phyloP scores from a whole-genome alignment of 2,888 invertebrate species.

The Sphaerophoria rueppellii region DNA sequence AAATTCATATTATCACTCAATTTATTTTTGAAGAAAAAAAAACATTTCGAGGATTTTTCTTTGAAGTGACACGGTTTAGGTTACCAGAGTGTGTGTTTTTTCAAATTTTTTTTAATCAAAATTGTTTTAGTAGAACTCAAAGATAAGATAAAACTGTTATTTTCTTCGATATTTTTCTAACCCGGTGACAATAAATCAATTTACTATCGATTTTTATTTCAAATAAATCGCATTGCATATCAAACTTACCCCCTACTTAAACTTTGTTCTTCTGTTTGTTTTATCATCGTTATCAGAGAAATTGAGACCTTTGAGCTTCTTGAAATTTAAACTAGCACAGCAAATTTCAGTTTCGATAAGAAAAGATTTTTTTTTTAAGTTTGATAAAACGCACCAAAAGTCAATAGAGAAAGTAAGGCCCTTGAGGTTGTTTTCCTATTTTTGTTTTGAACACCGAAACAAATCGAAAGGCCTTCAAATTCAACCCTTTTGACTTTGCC shows the following conservation, averaged over 20 bases:
- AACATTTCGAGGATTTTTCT: not conserved
- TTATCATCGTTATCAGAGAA: not conserved
- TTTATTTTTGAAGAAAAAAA: not conserved
- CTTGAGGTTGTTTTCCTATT: not conserved
- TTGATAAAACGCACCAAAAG: not conserved
- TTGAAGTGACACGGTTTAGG: not conserved
- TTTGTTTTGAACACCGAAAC: no score
- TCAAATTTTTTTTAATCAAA: no score
- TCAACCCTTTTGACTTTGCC: no score
- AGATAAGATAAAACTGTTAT: not conserved
- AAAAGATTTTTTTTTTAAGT: not conserved
- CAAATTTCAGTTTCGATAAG: not conserved
- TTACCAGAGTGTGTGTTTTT: not conserved
- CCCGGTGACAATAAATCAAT: conserved; percentile 1
- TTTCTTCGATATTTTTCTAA: conserved; percentile 4
- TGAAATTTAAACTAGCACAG: conserved; percentile 23
- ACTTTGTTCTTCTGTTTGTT: not conserved
- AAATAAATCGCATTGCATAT: no score
- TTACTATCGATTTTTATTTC: not conserved
- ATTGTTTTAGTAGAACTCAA: no score
- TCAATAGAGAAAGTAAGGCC: not conserved
- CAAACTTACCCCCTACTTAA: not conserved
- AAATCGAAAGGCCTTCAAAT: no score
- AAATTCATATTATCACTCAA: not conserved
- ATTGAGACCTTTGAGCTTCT: conserved; percentile 23